Conservation (phyloP, 2,888 invertebrate species). For the Ethmia dodecea region DNA sequence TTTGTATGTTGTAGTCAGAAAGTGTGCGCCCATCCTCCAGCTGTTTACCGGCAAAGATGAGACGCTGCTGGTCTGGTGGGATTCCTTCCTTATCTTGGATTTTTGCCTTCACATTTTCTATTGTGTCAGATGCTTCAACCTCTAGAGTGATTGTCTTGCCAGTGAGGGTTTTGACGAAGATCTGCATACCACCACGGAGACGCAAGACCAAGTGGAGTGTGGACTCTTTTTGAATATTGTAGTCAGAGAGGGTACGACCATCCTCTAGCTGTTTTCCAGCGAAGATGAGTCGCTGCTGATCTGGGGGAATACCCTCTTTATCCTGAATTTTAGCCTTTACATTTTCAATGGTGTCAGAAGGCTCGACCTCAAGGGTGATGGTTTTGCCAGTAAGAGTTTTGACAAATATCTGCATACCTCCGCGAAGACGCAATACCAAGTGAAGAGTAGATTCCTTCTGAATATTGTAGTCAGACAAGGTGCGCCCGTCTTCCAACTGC, state of each 20-base stretch:
- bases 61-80: slow-evolving; percentile 50
- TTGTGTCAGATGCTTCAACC: slow-evolving; percentile 49
- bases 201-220: slow-evolving; percentile 54
- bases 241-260: slow-evolving; percentile 55
- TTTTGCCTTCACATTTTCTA: slow-evolving; percentile 55
- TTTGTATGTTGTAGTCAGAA: slow-evolving; percentile 54
- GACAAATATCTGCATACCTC: slow-evolving; percentile 60
- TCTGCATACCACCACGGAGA: slow-evolving; percentile 55
- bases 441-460: slow-evolving; percentile 56
- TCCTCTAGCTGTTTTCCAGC: slow-evolving; percentile 59
- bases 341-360: slow-evolving; percentile 58
- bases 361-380: slow-evolving; percentile 53
- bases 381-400: slow-evolving; percentile 58
- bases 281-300: slow-evolving; percentile 56
- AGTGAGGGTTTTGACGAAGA: slow-evolving; percentile 50
- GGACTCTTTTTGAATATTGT: slow-evolving; percentile 59
- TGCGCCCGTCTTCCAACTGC: slow-evolving; percentile 53
- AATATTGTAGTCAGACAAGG: slow-evolving; percentile 54
- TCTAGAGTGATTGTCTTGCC: slow-evolving; percentile 53
- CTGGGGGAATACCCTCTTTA: slow-evolving; percentile 60
- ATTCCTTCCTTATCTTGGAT: slow-evolving; percentile 56
- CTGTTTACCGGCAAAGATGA: slow-evolving; percentile 53
- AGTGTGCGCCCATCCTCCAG: slow-evolving; percentile 51
- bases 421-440: slow-evolving; percentile 47
- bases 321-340: slow-evolving; percentile 61